Evolutionary conservation across 2,113 vertebrate genomes (phyloP), one percentile per base, ranked within the genome.

Genomic region (Sebastes schlegelii): DNA sequence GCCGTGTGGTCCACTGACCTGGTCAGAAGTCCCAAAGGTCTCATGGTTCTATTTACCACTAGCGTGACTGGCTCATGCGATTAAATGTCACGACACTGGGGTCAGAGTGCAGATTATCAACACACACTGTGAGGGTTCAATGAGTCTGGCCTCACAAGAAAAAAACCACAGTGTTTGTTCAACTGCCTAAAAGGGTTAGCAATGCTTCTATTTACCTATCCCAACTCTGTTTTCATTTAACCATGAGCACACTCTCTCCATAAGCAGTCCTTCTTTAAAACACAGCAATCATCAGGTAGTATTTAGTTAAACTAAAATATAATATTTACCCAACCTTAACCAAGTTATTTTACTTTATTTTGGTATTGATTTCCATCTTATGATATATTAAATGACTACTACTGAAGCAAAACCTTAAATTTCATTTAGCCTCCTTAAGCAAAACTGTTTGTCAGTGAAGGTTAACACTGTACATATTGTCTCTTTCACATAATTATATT

Each of bases 21-120:
- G 45, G 70, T 76, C 78, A 62, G 66, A 74, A 19, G 66, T 65
- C 66, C 55, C 55, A 71, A 63, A 74, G 57, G 82, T 80, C 80
- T 66, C 83, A 72, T 72, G 83, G 77, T 77, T 71, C 68, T 34
- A 57, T 83, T 85, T 23, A 78, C n/a, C 17, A 2, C 21, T 10
- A 19, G 68, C 8, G 9, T 85, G 84, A 86, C 75, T 6, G 40
- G 23, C 65, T 65, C 57, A 54, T 76, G 79, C 5, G 79, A 75
- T 83, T 90, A 86, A 80, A 90, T 52, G 79, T 82, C 81, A 83
- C 51, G 48, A 19, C 72, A 82, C 66, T n/a, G 4, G 48, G 74
- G 83, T 86, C 73, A 85, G 55, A 40, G 87, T 10, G 34, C 19
- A 85, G 51, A 81, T 52, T 49, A 75, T 73, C 67, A 52, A 49